Conservation (phyloP, 2,888 invertebrate genomes). For the Xestia c-nigrum region DNA sequence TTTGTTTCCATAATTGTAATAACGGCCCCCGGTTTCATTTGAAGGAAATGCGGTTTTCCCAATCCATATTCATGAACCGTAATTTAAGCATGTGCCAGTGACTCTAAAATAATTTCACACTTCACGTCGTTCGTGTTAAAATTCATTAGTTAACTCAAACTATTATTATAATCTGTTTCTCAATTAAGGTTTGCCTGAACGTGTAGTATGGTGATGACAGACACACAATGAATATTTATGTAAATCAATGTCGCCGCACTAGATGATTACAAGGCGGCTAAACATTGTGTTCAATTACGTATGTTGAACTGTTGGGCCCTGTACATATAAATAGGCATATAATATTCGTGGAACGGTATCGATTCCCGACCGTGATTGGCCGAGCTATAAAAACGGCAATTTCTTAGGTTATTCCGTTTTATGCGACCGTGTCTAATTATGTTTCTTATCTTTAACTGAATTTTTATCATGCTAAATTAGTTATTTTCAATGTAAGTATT, state of each 20-base stretch:
- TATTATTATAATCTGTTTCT: slow-evolving; percentile 61
- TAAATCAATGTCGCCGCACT: slow-evolving; percentile 43
- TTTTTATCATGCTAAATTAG: slow-evolving; percentile 32
- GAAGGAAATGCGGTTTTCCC: slow-evolving; percentile 26
- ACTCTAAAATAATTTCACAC: slow-evolving; percentile 44
- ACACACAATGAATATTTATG: slow-evolving; percentile 60
- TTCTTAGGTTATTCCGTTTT: slow-evolving; percentile 53
- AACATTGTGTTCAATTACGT: slow-evolving; percentile 46
- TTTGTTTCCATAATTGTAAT: slow-evolving; percentile 22
- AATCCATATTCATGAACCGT: slow-evolving; percentile 47
- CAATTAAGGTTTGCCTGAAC: slow-evolving; percentile 40
- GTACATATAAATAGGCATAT: slow-evolving; percentile 32
- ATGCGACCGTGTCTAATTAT: slow-evolving; percentile 39
- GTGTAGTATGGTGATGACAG: slow-evolving; percentile 31
- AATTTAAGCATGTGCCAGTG: slow-evolving; percentile 45
- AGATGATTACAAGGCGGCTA: slow-evolving; percentile 47
- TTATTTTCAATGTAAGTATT: background rate
- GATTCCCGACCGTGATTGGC: slow-evolving; percentile 53
- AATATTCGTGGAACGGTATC: slow-evolving; percentile 45
- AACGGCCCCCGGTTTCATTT: slow-evolving; percentile 10
- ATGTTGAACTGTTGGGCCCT: slow-evolving; percentile 27
- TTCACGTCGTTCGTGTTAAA: slow-evolving; percentile 33
- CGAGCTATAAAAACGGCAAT: slow-evolving; percentile 53
- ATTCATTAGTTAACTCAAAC: slow-evolving; percentile 47
- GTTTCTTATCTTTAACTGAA: slow-evolving; percentile 34